phyloP scores from a whole-genome alignment of 2,797 vertebrate genomes.

The Eutrigla gurnardus region DNA sequence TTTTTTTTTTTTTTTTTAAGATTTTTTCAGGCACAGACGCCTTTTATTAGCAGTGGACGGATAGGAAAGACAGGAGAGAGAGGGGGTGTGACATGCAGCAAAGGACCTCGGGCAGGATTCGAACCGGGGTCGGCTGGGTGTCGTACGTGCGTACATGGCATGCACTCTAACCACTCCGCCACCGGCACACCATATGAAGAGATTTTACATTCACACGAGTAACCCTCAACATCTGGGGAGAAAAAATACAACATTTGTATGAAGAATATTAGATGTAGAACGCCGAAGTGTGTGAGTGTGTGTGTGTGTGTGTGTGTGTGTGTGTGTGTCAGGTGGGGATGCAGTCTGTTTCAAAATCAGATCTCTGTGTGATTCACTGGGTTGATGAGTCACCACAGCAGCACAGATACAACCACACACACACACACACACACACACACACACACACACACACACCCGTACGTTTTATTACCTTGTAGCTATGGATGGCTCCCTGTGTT shows the following conservation, averaged over 20 bases:
- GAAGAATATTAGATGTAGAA: background rate
- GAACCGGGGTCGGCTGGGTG: too few relatives aligned
- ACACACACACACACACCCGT: conserved; percentile 2
- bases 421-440: conserved; percentile 15
- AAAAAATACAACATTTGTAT: background rate
- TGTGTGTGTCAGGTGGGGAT: conserved; percentile 55
- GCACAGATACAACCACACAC: conserved; percentile 50
- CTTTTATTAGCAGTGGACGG: too few relatives aligned
- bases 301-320: conserved; percentile 10
- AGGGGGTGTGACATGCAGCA: too few relatives aligned
- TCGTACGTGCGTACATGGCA: too few relatives aligned
- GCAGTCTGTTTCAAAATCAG: conserved; percentile 70
- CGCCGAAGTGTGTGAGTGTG: background rate
- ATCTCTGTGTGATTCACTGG: conserved; percentile 71
- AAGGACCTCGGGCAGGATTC: too few relatives aligned
- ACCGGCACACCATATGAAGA: too few relatives aligned
- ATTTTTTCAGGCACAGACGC: too few relatives aligned
- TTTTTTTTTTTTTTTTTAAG: too few relatives aligned
- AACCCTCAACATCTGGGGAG: too few relatives aligned
- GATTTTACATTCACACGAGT: too few relatives aligned
- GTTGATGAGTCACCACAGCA: conserved; percentile 76
- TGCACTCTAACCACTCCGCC: too few relatives aligned
- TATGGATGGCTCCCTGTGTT: conserved; percentile 29
- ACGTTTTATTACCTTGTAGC: conserved; percentile 1
- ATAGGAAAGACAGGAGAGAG: too few relatives aligned